Evolutionary conservation across 2,113 vertebrate species (phyloP).

Genomic region (Prochilodus magdalenae): DNA sequence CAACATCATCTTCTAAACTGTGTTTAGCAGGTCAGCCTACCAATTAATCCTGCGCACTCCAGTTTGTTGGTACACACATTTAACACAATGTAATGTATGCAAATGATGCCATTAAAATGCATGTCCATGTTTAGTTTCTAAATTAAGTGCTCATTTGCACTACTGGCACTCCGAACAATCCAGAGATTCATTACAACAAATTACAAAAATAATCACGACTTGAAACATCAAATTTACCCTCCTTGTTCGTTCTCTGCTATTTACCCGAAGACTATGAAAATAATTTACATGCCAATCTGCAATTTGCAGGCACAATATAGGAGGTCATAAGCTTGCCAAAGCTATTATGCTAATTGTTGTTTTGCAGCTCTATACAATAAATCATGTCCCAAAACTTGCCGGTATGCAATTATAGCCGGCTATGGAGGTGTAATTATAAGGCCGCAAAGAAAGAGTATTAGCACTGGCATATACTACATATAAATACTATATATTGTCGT

Average conservation of each 20-base stretch:
- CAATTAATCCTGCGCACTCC: slow-evolving; percentile 54
- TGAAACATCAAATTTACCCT: slow-evolving; percentile 72
- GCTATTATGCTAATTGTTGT: slow-evolving; percentile 54
- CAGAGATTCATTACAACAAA: slow-evolving; percentile 74
- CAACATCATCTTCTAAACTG: slow-evolving; percentile 50
- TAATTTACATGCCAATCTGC: slow-evolving; percentile 60
- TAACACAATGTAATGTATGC: slow-evolving; percentile 75
- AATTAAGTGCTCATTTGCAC: slow-evolving; percentile 77
- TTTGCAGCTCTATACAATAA: slow-evolving; percentile 51
- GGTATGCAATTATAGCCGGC: slow-evolving; percentile 50
- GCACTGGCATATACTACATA: background rate
- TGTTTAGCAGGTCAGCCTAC: slow-evolving; percentile 48
- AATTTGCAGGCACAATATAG: slow-evolving; percentile 56
- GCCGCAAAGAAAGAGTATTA: slow-evolving; percentile 31
- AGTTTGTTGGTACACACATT: slow-evolving; percentile 70
- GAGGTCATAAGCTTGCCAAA: slow-evolving; percentile 47
- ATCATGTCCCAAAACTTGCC: slow-evolving; percentile 45
- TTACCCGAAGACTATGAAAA: slow-evolving; percentile 56
- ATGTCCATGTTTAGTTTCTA: slow-evolving; percentile 73
- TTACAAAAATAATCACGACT: slow-evolving; percentile 78
- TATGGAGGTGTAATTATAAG: slow-evolving; percentile 46
- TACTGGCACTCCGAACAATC: slow-evolving; percentile 69
- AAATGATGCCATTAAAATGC: slow-evolving; percentile 79
- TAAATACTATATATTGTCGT: background rate
- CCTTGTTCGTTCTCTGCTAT: slow-evolving; percentile 60